A percentile compares a stretch with the other conserved stretches of the same genome.
Evolutionary conservation across 2,888 invertebrate genomes (phyloP).

Genomic region (Pantelozetes paolii): DNA sequence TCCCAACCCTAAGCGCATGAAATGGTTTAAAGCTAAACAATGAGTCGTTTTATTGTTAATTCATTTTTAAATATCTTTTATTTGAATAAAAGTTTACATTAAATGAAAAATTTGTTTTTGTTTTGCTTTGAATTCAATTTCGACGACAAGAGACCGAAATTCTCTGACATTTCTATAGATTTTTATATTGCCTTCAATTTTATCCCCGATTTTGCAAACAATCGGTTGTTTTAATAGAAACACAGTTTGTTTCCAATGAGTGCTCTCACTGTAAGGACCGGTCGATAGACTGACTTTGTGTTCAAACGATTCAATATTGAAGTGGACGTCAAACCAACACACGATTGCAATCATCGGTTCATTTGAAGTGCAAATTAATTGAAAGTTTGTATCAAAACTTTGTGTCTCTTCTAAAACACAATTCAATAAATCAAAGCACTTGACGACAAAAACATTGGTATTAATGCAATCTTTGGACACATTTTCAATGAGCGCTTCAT

Average conservation of each 20-base stretch:
- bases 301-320: conserved; percentile 53
- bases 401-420: conserved; percentile 63
- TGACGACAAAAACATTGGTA: conserved; percentile 59
- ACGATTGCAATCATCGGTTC: conserved; percentile 73
- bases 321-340: conserved; percentile 71
- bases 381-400: conserved; percentile 66
- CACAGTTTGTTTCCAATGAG: conserved; percentile 94
- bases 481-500: conserved; percentile 68
- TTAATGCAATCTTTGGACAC: conserved; percentile 64
- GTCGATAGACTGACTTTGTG: conserved; percentile 64
- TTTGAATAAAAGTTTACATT: background rate
- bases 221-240: conserved; percentile 74
- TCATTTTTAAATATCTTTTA: too few species aligned
- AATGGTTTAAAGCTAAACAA: conserved; percentile 20
- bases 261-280: conserved; percentile 65
- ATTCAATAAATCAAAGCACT: conserved; percentile 67
- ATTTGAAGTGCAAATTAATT: conserved; percentile 61
- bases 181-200: conserved; percentile 43
- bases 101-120: conserved; percentile 23
- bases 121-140: background rate
- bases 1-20: background rate
- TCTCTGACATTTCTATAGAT: conserved; percentile 36
- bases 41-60: background rate
- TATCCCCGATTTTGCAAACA: conserved; percentile 63
- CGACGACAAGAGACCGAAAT: conserved; percentile 32